Evolutionary conservation across 2,888 invertebrate genomes (phyloP).

Genomic region (Microctonus aethiopoides): DNA sequence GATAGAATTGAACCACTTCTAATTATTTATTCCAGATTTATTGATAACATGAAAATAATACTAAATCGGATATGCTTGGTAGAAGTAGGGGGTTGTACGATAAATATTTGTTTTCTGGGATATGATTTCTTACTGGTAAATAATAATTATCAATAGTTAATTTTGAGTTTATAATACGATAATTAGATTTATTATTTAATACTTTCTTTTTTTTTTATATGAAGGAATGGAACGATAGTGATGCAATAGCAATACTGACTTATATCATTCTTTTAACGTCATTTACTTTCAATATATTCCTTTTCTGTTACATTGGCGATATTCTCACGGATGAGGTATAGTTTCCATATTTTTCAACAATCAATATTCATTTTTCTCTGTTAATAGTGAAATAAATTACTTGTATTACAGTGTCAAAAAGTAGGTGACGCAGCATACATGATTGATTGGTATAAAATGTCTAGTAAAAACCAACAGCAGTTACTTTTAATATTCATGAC

Average conservation of each 20-base stretch:
- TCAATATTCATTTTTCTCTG: not conserved
- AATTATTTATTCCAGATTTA: conserved; percentile 32
- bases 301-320: conserved; percentile 56
- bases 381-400: not conserved
- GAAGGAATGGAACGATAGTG: conserved; percentile 35
- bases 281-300: conserved; percentile 47
- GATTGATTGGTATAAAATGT: conserved; percentile 50
- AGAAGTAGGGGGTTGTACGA: conserved; percentile 43
- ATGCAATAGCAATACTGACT: conserved; percentile 29
- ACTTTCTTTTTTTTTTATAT: not conserved
- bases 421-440: conserved; percentile 47
- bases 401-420: conserved; percentile 43
- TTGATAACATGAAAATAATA: conserved; percentile 31
- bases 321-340: conserved; percentile 52
- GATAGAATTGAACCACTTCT: no score
- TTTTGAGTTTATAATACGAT: not conserved
- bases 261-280: conserved; percentile 29
- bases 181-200: no score
- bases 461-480: conserved; percentile 37
- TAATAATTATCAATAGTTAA: conserved; percentile 4
- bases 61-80: conserved; percentile 42
- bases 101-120: conserved; percentile 43
- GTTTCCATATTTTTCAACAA: not conserved
- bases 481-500: conserved; percentile 46
- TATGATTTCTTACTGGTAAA: conserved; percentile 43